Conservation (phyloP, 2,888 invertebrate species). For the Eupithecia centaureata region DNA sequence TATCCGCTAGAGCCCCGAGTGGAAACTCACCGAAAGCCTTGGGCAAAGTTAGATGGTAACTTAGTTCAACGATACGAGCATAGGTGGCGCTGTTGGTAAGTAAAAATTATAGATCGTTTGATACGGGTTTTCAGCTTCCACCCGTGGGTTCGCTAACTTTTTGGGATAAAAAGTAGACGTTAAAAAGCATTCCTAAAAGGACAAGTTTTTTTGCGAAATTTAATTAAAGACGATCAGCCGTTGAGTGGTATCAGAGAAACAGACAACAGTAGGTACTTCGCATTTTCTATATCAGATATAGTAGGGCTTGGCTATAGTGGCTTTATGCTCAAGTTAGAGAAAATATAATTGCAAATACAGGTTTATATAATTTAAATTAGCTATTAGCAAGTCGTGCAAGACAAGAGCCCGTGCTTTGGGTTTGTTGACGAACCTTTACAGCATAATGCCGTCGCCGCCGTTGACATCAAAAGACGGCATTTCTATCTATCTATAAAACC, state of each 20-base stretch:
- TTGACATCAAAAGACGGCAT: neutral
- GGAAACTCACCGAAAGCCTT: neutral
- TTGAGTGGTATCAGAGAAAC: neutral
- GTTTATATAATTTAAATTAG: neutral
- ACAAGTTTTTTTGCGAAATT: neutral
- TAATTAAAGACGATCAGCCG: neutral
- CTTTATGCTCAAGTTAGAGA: neutral
- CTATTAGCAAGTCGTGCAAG: neutral
- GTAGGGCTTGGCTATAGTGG: neutral
- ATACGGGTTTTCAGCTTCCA: neutral
- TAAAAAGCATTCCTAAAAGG: neutral
- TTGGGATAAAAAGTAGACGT: neutral
- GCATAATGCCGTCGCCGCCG: neutral
- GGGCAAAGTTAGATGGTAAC: neutral
- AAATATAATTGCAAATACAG: neutral
- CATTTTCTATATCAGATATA: neutral
- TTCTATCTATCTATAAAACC: no score
- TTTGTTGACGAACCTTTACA: neutral
- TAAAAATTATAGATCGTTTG: neutral
- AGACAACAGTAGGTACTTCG: neutral
- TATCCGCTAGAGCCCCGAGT: neutral
- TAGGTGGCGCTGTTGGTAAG: conserved; percentile 8
- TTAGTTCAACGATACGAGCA: neutral
- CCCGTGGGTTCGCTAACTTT: neutral
- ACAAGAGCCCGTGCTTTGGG: neutral